Conservation (phyloP, 2,888 invertebrate genomes). For the Cybosia mesomella region DNA sequence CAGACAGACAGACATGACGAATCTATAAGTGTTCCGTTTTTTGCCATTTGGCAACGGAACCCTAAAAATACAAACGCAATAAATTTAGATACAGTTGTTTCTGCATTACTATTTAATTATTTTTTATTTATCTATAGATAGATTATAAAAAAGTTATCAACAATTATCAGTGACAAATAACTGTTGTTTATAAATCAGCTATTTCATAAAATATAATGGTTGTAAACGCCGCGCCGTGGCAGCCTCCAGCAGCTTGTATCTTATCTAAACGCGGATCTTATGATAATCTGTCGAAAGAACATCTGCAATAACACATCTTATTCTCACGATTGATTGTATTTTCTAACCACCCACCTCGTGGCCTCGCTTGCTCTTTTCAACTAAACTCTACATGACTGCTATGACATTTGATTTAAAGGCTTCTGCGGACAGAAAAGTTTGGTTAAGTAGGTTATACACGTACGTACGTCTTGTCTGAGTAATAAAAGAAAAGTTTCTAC, state of each 20-base stretch:
- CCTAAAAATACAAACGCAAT: no score
- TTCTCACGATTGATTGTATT: constrained; percentile 42
- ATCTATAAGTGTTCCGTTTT: no score
- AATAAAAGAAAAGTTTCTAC: neutral
- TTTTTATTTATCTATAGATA: neutral
- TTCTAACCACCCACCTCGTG: constrained; percentile 17
- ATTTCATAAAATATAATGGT: constrained; percentile 9
- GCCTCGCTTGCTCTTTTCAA: constrained; percentile 36
- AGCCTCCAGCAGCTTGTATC: constrained; percentile 16
- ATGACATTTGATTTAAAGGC: constrained; percentile 35
- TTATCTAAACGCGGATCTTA: constrained; percentile 45
- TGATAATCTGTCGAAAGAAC: constrained; percentile 36
- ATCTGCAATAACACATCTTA: constrained; percentile 34
- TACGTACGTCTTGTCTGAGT: neutral
- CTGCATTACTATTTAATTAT: no score
- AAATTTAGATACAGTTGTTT: no score
- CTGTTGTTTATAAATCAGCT: neutral
- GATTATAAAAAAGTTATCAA: neutral
- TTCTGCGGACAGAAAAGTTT: neutral
- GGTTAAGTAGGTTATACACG: constrained; percentile 6
- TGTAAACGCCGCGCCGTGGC: constrained; percentile 17
- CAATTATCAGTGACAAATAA: neutral
- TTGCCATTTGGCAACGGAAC: no score
- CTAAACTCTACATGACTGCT: constrained; percentile 28
- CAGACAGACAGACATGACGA: no score